These are phyloP conservation scores for Iselma pallidipennis DNA, from an alignment of 2,888 invertebrate genomes.

Conservation along the genomic window DNA sequence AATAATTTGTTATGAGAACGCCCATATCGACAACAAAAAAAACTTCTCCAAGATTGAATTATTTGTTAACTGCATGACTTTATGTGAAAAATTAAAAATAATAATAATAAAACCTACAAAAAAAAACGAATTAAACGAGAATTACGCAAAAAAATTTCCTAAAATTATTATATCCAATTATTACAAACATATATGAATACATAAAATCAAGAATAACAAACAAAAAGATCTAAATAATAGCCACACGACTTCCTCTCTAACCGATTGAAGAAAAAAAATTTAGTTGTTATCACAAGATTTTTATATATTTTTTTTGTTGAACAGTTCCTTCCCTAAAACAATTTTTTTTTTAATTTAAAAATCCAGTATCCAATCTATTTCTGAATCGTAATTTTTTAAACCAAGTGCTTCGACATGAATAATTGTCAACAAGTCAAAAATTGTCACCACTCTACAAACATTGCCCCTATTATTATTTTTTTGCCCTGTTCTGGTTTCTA, in stretches of 20 bases:
- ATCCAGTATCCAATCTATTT: too few relatives aligned
- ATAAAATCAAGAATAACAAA: constrained; percentile 32
- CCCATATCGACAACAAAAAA: constrained; percentile 4
- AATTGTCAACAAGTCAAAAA: not conserved
- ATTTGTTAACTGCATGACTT: constrained; percentile 22
- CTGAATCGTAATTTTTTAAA: not conserved
- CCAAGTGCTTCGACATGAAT: not conserved
- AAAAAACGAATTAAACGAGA: constrained; percentile 13
- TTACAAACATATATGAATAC: too few relatives aligned
- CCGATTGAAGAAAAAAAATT: constrained; percentile 10
- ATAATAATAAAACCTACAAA: constrained; percentile 14
- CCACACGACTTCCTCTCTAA: constrained; percentile 40
- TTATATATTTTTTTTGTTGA: not conserved
- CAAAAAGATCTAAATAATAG: constrained; percentile 30
- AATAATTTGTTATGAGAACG: constrained; percentile 1
- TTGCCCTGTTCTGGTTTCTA: too few relatives aligned
- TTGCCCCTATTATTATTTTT: not conserved
- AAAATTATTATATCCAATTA: too few relatives aligned
- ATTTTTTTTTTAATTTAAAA: not conserved
- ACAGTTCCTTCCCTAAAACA: not conserved
- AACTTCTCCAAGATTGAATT: constrained; percentile 11
- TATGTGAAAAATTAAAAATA: constrained; percentile 15
- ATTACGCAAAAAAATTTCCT: constrained; percentile 16
- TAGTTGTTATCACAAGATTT: constrained; percentile 10
- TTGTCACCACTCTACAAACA: not conserved